Conservation (phyloP, 2,797 vertebrate genomes). For the Columba guinea region DNA sequence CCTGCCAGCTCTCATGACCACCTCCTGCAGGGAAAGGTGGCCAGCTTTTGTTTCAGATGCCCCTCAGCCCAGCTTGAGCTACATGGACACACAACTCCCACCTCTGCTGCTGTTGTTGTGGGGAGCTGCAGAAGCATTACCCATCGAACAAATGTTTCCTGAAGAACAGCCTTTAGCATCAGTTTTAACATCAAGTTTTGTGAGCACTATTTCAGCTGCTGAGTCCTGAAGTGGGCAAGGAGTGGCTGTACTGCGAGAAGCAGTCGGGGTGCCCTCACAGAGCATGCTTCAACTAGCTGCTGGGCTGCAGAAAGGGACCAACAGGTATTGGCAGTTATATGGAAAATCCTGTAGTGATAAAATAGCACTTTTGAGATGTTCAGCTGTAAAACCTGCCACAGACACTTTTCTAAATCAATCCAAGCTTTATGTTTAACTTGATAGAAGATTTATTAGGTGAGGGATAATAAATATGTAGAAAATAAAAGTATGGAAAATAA, state of each 20-base stretch:
- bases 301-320: neutral
- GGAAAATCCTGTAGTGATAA: slow-evolving; percentile 43
- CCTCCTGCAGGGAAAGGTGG: neutral
- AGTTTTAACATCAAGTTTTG: neutral
- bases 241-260: neutral
- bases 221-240: neutral
- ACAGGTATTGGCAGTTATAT: neutral
- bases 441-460: slow-evolving; percentile 75
- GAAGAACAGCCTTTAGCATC: neutral
- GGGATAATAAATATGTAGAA: slow-evolving; percentile 47
- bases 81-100: neutral
- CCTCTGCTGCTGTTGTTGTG: neutral
- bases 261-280: neutral
- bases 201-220: neutral
- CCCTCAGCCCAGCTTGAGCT: neutral
- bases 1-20: neutral
- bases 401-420: slow-evolving; percentile 51
- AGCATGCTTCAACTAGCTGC: neutral
- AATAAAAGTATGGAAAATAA: slow-evolving; percentile 51
- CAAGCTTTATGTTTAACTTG: slow-evolving; percentile 55
- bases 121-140: neutral
- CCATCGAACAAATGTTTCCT: neutral
- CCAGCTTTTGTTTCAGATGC: neutral
- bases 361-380: slow-evolving; percentile 54
- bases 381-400: slow-evolving; percentile 49